phyloP scores from a whole-genome alignment of 2,888 invertebrate species.

The Phengaris arion region DNA sequence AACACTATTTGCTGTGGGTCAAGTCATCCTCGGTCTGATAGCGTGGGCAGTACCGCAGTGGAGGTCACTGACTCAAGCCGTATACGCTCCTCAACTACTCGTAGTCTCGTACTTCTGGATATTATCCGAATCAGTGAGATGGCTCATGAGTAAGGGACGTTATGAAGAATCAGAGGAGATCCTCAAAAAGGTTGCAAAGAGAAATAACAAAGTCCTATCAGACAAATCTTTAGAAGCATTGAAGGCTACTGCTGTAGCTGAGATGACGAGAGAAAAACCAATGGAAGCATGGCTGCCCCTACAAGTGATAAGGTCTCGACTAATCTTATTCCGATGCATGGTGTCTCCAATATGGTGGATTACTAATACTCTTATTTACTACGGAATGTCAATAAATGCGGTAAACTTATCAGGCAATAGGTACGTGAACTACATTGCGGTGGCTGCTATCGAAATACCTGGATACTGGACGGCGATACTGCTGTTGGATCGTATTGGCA shows the following conservation, averaged over 20 bases:
- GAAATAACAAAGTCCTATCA: slow-evolving; percentile 79
- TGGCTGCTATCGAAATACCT: slow-evolving; percentile 84
- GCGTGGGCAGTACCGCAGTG: slow-evolving; percentile 86
- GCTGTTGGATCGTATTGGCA: slow-evolving; percentile 81
- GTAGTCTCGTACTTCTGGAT: slow-evolving; percentile 85
- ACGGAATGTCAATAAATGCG: slow-evolving; percentile 84
- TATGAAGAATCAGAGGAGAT: slow-evolving; percentile 82
- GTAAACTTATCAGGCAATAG: slow-evolving; percentile 83
- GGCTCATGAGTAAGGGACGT: slow-evolving; percentile 86
- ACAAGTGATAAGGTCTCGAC: slow-evolving; percentile 55
- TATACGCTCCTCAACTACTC: slow-evolving; percentile 85
- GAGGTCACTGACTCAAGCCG: slow-evolving; percentile 82
- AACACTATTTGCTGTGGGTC: slow-evolving; percentile 86
- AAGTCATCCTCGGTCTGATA: slow-evolving; percentile 83
- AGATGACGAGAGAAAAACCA: slow-evolving; percentile 51
- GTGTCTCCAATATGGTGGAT: slow-evolving; percentile 83
- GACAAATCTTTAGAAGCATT: slow-evolving; percentile 73
- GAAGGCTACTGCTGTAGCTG: slow-evolving; percentile 57
- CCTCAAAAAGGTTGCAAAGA: slow-evolving; percentile 81
- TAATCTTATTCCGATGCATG: slow-evolving; percentile 55
- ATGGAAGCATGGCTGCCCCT: slow-evolving; percentile 61
- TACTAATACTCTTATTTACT: slow-evolving; percentile 84
- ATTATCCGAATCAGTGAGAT: slow-evolving; percentile 86
- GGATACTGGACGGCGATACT: slow-evolving; percentile 83
- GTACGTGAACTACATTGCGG: slow-evolving; percentile 84